Conservation (phyloP, 2,797 vertebrate species). For the Knipowitschia caucasica region DNA sequence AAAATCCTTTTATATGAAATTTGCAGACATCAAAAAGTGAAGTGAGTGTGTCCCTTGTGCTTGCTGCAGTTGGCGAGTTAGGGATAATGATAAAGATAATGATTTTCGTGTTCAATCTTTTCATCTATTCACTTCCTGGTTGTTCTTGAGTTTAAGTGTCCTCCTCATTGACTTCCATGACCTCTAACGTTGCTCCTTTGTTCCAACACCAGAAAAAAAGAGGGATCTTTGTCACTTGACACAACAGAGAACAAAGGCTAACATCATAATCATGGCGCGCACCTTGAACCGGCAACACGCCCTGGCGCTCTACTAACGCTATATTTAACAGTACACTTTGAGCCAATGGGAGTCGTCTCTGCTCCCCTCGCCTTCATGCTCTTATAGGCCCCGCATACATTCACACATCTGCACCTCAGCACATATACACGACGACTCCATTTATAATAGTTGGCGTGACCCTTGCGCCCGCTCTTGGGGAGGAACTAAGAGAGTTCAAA, state of each 20-base stretch:
- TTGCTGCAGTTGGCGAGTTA: no score
- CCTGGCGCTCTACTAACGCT: conserved; percentile 29
- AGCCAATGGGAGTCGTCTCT: conserved; percentile 43
- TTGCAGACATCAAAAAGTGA: no score
- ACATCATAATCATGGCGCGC: conserved; percentile 23
- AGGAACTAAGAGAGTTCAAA: conserved; percentile 78
- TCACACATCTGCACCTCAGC: conserved; percentile 34
- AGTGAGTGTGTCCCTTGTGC: no score
- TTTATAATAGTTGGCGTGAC: conserved; percentile 74
- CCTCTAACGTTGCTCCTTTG: conserved; percentile 4
- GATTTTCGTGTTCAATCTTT: background rate
- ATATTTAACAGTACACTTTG: conserved; percentile 56
- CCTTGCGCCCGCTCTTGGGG: conserved; percentile 55
- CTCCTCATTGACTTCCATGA: background rate
- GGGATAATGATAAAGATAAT: background rate
- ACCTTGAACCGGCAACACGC: conserved; percentile 35
- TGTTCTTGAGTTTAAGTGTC: conserved; percentile 5
- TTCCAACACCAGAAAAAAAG: conserved; percentile 8
- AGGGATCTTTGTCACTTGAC: conserved; percentile 9
- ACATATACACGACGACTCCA: conserved; percentile 52
- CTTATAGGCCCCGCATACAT: conserved; percentile 27
- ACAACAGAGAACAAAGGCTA: conserved; percentile 17
- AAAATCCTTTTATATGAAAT: no score
- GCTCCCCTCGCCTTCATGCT: conserved; percentile 22
- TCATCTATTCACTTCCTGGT: background rate